Conservation (phyloP, 2,888 invertebrate genomes). For the Xylota sylvarum region DNA sequence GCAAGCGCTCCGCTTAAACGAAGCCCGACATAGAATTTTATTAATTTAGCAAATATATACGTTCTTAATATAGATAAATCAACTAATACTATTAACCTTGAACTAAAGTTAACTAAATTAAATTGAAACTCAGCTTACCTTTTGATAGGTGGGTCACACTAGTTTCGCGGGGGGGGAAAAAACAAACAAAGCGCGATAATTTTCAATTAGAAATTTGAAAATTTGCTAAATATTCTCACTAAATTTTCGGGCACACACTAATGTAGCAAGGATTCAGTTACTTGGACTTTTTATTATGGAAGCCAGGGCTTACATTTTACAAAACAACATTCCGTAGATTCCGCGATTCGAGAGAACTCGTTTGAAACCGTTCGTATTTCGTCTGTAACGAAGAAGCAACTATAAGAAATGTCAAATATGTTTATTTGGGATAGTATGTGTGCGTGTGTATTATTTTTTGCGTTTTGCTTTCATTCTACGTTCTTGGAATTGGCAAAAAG, state of each 20-base stretch:
- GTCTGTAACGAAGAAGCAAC: constrained; percentile 61
- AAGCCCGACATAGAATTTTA: constrained; percentile 9
- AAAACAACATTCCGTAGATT: constrained; percentile 63
- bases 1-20: constrained; percentile 21
- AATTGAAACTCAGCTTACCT: constrained; percentile 37
- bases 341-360: constrained; percentile 44
- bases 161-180: background rate
- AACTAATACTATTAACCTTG: constrained; percentile 52
- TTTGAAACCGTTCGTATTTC: constrained; percentile 46
- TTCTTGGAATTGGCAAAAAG: constrained; percentile 13
- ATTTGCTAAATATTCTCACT: constrained; percentile 15
- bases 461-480: constrained; percentile 23
- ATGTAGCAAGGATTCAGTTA: constrained; percentile 18
- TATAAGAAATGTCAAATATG: constrained; percentile 69
- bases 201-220: constrained; percentile 21
- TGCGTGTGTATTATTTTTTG: constrained; percentile 29
- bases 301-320: constrained; percentile 54
- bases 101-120: constrained; percentile 8
- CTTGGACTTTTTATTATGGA: constrained; percentile 10
- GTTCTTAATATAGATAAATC: constrained; percentile 6
- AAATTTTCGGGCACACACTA: background rate
- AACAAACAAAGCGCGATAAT: background rate
- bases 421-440: constrained; percentile 36
- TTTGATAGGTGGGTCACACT: constrained; percentile 17
- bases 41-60: constrained; percentile 27